phyloP scores from a whole-genome alignment of 1,140 invertebrate species.

The Coboldia fuscipes region DNA sequence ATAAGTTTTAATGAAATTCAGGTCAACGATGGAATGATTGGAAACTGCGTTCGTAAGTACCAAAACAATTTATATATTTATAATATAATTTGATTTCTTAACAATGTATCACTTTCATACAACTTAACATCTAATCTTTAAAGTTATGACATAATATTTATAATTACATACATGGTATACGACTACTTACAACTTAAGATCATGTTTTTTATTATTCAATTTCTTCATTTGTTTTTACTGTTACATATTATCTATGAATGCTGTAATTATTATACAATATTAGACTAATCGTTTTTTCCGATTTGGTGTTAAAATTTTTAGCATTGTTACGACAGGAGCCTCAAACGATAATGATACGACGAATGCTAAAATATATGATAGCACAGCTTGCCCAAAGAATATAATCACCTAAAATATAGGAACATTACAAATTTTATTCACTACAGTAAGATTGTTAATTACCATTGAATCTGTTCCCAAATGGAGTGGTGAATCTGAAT shows the following conservation, averaged over 20 bases:
- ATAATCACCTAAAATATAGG: constrained; percentile 37
- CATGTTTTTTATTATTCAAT: too few species aligned
- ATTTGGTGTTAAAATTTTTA: constrained; percentile 54
- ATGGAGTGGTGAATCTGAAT: constrained; percentile 54
- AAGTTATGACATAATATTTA: too few species aligned
- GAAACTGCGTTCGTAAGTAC: too few species aligned
- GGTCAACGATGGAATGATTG: too few species aligned
- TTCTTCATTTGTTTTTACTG: neutral
- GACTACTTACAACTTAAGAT: too few species aligned
- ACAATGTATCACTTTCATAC: too few species aligned
- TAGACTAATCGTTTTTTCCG: constrained; percentile 27
- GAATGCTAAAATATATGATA: constrained; percentile 56
- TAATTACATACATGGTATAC: too few species aligned
- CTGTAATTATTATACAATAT: constrained; percentile 1
- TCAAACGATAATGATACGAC: constrained; percentile 58
- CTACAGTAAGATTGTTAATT: constrained; percentile 13
- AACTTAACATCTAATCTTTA: too few species aligned
- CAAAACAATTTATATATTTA: too few species aligned
- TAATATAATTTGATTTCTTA: too few species aligned
- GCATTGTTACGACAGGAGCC: constrained; percentile 61
- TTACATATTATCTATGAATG: neutral
- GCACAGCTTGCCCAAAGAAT: constrained; percentile 51
- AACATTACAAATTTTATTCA: neutral
- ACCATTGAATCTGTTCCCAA: constrained; percentile 53
- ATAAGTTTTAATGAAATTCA: too few species aligned